Percentiles rank a stretch among this genome's conserved stretches.
Evolutionary conservation across 2,113 vertebrate genomes (phyloP).

Genomic region (Diphyllodes magnificus): DNA sequence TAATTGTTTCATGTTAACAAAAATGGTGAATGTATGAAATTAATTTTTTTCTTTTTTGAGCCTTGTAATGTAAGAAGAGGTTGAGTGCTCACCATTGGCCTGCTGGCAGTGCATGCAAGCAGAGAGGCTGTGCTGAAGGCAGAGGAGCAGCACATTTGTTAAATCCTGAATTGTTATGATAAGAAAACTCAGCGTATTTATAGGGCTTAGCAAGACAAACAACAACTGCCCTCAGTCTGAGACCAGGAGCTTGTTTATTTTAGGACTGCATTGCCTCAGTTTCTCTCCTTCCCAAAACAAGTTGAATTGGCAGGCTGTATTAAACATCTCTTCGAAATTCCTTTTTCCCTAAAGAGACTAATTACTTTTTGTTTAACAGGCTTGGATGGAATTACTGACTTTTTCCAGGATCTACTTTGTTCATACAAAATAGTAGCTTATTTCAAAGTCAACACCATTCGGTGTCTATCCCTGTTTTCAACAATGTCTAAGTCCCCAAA

Average conservation of each 20-base stretch:
- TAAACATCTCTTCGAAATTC: neutral
- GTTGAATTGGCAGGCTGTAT: neutral
- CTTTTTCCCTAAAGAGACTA: neutral
- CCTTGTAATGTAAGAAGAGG: neutral
- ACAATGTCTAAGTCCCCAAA: neutral
- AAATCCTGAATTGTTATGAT: neutral
- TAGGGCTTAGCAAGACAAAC: neutral
- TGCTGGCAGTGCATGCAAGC: neutral
- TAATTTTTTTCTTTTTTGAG: rapidly evolving
- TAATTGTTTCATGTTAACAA: neutral
- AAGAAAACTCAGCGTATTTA: neutral
- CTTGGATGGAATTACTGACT: neutral
- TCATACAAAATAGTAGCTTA: neutral
- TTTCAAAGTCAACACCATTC: neutral
- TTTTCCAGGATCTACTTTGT: neutral
- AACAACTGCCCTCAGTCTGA: neutral
- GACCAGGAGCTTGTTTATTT: neutral
- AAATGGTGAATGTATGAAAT: neutral
- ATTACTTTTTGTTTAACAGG: neutral
- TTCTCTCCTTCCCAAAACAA: neutral
- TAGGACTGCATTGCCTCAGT: neutral
- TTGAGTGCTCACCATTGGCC: neutral
- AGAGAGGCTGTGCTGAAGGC: neutral
- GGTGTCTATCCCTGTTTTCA: neutral
- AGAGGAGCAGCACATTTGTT: neutral